Percentiles rank a stretch among this genome's conserved stretches.
Conservation (phyloP, 2,797 vertebrate genomes). For the Cheirogaleus major region DNA sequence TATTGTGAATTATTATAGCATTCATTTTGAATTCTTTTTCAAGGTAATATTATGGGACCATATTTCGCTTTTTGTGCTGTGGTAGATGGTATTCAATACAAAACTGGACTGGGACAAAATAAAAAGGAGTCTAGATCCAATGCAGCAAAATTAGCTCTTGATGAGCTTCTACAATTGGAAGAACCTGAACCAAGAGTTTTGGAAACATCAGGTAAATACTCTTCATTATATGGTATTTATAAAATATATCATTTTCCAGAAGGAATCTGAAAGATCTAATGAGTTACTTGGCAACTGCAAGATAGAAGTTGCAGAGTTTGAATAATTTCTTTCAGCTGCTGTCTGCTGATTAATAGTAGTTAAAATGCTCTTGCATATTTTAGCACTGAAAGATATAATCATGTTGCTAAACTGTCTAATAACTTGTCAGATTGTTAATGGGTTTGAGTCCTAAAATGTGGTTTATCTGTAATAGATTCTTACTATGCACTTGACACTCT, state of each 20-base stretch:
- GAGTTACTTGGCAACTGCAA: not conserved
- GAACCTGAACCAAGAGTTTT: conserved; percentile 70
- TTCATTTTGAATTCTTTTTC: conserved; percentile 68
- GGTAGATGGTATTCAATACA: conserved; percentile 92
- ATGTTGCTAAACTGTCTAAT: conserved; percentile 1
- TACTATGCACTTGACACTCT: not conserved
- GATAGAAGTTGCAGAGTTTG: not conserved
- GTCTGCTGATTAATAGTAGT: not conserved
- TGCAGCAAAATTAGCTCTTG: conserved; percentile 92
- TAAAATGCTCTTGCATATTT: not conserved
- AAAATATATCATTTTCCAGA: conserved; percentile 22
- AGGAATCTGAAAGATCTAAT: conserved; percentile 7
- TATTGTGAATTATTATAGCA: conserved; percentile 21
- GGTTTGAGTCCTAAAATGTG: not conserved
- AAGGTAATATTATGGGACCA: conserved; percentile 86
- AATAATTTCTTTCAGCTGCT: conserved; percentile 31
- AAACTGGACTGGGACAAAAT: conserved; percentile 93
- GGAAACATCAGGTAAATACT: conserved; percentile 85
- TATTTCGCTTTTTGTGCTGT: conserved; percentile 96
- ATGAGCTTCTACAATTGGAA: conserved; percentile 89
- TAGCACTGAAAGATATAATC: not conserved
- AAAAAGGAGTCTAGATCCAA: conserved; percentile 93
- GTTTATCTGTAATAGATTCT: not conserved
- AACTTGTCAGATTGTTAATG: not conserved
- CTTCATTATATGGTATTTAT: not conserved